Conservation (phyloP, 1,140 invertebrate species). For the Drosophila navojoa region DNA sequence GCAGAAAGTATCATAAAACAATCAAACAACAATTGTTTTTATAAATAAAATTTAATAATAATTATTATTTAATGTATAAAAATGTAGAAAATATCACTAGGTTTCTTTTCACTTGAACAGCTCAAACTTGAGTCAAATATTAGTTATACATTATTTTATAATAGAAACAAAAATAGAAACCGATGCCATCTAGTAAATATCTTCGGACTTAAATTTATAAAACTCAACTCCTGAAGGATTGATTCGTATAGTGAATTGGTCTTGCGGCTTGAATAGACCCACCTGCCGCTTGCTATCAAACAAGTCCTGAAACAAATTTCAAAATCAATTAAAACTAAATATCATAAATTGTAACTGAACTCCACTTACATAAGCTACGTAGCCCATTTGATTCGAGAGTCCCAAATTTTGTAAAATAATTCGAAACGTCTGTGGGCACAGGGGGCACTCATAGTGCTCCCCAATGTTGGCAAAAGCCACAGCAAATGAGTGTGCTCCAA, state of each 20-base stretch:
- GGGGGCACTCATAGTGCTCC: slow-evolving; percentile 26
- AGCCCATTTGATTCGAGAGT: slow-evolving; percentile 42
- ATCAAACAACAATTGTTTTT: not conserved
- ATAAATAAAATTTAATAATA: not conserved
- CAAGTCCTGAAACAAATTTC: slow-evolving; percentile 44
- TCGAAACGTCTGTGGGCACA: slow-evolving; percentile 43
- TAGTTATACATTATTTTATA: too few species aligned
- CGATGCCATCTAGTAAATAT: slow-evolving; percentile 16
- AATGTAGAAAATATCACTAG: too few species aligned
- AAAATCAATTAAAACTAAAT: too few species aligned
- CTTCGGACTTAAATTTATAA: slow-evolving; percentile 46
- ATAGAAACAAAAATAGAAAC: not conserved
- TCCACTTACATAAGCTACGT: slow-evolving; percentile 44
- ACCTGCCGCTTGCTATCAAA: slow-evolving; percentile 35
- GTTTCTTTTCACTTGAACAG: too few species aligned
- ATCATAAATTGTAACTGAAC: not conserved
- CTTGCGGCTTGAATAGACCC: slow-evolving; percentile 47
- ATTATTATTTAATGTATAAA: not conserved
- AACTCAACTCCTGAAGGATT: slow-evolving; percentile 58
- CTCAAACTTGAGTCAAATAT: too few species aligned
- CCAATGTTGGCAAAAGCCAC: slow-evolving; percentile 45
- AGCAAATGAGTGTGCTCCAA: slow-evolving; percentile 39
- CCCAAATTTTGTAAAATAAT: slow-evolving; percentile 18
- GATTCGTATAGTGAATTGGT: slow-evolving; percentile 44
- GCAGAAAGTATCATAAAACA: not conserved